Percentiles rank a stretch among this genome's conserved stretches.
Conservation (phyloP, 64 coral and sea anemone species). For the Montipora efflorescens region DNA sequence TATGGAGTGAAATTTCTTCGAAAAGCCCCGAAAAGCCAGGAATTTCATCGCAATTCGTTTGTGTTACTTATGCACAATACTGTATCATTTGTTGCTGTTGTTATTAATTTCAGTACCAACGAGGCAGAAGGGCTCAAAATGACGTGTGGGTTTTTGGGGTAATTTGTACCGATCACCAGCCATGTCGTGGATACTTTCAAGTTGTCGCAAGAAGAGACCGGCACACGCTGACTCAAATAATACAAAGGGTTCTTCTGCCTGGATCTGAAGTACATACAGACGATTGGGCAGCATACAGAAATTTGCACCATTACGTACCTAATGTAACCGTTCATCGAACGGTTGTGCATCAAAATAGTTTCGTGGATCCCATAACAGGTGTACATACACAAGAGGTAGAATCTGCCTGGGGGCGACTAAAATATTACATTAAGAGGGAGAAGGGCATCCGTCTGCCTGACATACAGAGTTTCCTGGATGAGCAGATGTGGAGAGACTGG, state of each 20-base stretch:
- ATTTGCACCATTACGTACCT: background rate
- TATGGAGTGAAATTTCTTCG: too few species aligned
- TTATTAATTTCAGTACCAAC: background rate
- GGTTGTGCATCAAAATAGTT: background rate
- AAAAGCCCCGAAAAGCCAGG: background rate
- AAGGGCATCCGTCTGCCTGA: background rate
- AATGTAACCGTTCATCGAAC: slow-evolving; percentile 3
- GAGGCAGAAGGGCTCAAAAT: slow-evolving; percentile 13
- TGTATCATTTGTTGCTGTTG: background rate
- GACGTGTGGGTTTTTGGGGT: slow-evolving; percentile 18
- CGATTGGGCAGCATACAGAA: slow-evolving; percentile 25
- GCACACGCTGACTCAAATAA: background rate
- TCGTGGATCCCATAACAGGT: slow-evolving; percentile 23
- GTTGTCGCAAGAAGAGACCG: slow-evolving; percentile 12
- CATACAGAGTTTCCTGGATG: slow-evolving; percentile 16
- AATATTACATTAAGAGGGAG: slow-evolving; percentile 22
- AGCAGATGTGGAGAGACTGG: slow-evolving; percentile 47
- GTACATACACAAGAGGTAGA: slow-evolving; percentile 34
- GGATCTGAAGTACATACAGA: slow-evolving; percentile 29
- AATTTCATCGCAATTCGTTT: background rate
- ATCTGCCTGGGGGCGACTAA: slow-evolving; percentile 19
- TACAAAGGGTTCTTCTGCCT: slow-evolving; percentile 22
- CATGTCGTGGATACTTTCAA: slow-evolving; percentile 29
- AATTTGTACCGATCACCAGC: background rate
- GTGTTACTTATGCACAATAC: too few species aligned